Evolutionary conservation across 1,140 invertebrate species (phyloP), one percentile per base, ranked within the genome.

Genomic region (Choristoneura fumiferana): DNA sequence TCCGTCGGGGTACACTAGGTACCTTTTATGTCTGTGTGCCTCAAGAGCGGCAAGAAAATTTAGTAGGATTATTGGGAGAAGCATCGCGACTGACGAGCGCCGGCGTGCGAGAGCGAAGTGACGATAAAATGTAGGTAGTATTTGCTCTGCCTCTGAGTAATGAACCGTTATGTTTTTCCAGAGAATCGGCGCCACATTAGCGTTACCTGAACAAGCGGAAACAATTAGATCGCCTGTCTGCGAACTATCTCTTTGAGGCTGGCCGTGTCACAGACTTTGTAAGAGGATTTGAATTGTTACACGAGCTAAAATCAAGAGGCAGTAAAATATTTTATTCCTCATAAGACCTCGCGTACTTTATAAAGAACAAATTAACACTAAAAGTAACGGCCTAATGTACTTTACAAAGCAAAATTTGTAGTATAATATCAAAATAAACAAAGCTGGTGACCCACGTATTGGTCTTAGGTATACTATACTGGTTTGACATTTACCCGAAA

Each of bases 151-250:
- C n/a, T 67, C 67, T 63, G 74, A 60, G 68, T 85, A 88, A 87
- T 85, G 83, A 88, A 88, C 83, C 85, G 85, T 86, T 87, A 86
- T 85, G 78, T 84, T 87, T 80, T 81, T 73, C 57, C 69, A 73
- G 57, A 69, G 78, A 82, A 82, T 85, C 76, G 63, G 69, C 56
- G 54, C 67, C 49, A 65, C 65, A 36, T 54, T 54, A 54, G 33
- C 15, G 34, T 12, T 49, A 49, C 43, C 43, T 49, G 43, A 49
- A 18, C 6, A 18, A 22, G 5, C 43, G 12, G 40, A 29, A 29
- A 10, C 43, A 49, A 49, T 49, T 49, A 49, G n/a, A 18, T n/a
- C 22, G 40, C 40, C 40, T 9, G 18, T 49, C 18, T 49, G n/a
- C 43, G 8, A 49, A 18, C 43, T 18, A 22, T 22, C 17, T 18